These are phyloP conservation scores for Azorinus chamasolen DNA, from an alignment of 2,888 invertebrate genomes.

Conservation along the genomic window DNA sequence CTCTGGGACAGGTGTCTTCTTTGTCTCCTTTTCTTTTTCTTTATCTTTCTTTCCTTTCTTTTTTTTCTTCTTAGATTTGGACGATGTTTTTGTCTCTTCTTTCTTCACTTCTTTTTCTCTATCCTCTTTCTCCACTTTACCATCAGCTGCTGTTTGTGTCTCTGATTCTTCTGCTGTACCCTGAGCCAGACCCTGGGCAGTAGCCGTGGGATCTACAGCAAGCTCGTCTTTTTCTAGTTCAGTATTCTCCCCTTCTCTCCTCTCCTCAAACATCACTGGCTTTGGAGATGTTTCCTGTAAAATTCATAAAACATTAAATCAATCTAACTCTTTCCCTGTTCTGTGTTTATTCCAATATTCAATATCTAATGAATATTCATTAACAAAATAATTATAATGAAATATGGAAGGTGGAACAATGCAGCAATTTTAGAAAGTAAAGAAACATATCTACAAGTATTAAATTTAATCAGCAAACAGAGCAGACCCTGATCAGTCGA, in stretches of 20 bases:
- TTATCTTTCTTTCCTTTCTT: constrained; percentile 73
- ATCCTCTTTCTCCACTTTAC: constrained; percentile 73
- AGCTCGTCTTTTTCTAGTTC: constrained; percentile 40
- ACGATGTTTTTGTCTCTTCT: constrained; percentile 61
- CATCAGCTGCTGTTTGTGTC: constrained; percentile 37
- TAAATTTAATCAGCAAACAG: too few species aligned
- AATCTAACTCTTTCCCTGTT: too few species aligned
- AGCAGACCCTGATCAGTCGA: too few species aligned
- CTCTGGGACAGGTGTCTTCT: constrained; percentile 23
- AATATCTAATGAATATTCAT: too few species aligned
- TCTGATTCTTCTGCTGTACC: constrained; percentile 16
- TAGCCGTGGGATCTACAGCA: background rate
- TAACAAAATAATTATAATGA: too few species aligned
- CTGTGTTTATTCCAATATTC: too few species aligned
- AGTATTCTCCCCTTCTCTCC: background rate
- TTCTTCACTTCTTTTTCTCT: constrained; percentile 70
- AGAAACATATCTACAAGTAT: too few species aligned
- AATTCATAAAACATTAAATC: background rate
- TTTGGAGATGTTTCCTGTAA: constrained; percentile 53
- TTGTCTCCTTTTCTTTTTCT: constrained; percentile 48
- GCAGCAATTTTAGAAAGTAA: too few species aligned
- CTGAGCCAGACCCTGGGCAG: too few species aligned
- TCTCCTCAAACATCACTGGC: constrained; percentile 29
- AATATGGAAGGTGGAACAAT: too few species aligned
- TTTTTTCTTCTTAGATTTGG: constrained; percentile 77